Base-by-base conservation (phyloP, 2,888 invertebrate genomes). In the Trissolcus brochymenae region DNA sequence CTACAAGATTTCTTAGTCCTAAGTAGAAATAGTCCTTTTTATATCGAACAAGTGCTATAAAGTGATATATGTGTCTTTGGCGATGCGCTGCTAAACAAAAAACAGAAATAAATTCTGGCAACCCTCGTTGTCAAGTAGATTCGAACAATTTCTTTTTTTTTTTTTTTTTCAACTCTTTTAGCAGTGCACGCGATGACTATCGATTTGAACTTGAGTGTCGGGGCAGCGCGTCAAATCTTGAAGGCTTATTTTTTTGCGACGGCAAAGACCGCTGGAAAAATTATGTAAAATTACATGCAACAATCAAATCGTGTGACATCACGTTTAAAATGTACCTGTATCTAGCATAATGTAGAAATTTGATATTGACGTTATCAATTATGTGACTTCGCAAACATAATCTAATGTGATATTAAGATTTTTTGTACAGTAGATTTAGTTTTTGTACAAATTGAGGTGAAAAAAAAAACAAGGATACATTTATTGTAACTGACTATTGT, bases 21-120 rank as follows among this genome's bases (percentile, higher is more conserved):
- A 82, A 81, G 81, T 86, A 85, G 83, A 72, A 81, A 35, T 84
- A 84, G 83, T 81, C 46, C 83, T 85, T 85, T 85, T 84, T 79
- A 82, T 81, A 81, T 80, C 53, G 70, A 80, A 80, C 71, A 79
- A 81, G 73, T 73, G 72, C 72, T 74, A 66, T 65, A 56, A 71
- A 64, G 59, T 57, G 68, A 71, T 66, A 67, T n/a, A 59, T 43
- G 56, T 76, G 41, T 70, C 61, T 65, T 66, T 49, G 14, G 55
- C 56, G 60, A 13, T 41, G 46, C 35, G 43, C 51, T 71, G 61
- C 62, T 64, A 16, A 56, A 64, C 46, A 56, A 17, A 17, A 51
- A 59, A 43, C 3, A 43, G 0, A 14, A 35, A 25, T 46, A 43
- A 6, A 43, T 43, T 16, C 14, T 14, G 13, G 16, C 49, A 29